These are phyloP conservation scores for Vandiemenella viatica DNA, from an alignment of 2,888 invertebrate species.

Conservation along the genomic window DNA sequence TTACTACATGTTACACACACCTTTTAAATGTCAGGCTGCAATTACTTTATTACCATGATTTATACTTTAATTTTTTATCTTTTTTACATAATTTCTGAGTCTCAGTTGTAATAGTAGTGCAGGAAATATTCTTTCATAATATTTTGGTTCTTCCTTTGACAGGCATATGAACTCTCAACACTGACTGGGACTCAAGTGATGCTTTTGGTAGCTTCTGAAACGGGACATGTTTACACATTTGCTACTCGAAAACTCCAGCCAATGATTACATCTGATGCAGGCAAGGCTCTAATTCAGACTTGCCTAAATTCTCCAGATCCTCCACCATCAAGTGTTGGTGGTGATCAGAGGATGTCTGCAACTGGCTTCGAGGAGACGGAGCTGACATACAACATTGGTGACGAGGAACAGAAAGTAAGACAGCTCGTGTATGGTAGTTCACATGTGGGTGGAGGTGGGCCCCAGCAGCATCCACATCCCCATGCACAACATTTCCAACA, in stretches of 20 bases:
- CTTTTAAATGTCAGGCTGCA: too few relatives aligned
- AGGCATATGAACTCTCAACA: slow-evolving; percentile 99
- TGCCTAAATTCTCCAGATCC: slow-evolving; percentile 96
- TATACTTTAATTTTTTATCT: too few relatives aligned
- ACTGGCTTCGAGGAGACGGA: slow-evolving; percentile 98
- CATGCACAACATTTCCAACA: slow-evolving; percentile 30
- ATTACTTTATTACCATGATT: too few relatives aligned
- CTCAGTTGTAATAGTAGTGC: too few relatives aligned
- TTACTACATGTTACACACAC: too few relatives aligned
- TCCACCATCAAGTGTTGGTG: slow-evolving; percentile 37
- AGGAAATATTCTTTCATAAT: too few relatives aligned
- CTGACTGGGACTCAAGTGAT: slow-evolving; percentile 99
- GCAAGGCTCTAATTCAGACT: slow-evolving; percentile 95
- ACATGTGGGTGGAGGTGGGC: slow-evolving; percentile 18
- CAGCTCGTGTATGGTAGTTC: slow-evolving; percentile 69
- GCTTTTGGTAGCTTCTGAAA: slow-evolving; percentile 96
- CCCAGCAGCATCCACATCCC: slow-evolving; percentile 17
- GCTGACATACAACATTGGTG: slow-evolving; percentile 88
- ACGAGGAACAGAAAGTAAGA: slow-evolving; percentile 94
- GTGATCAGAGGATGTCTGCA: slow-evolving; percentile 94
- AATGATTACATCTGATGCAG: slow-evolving; percentile 96
- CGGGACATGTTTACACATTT: slow-evolving; percentile 99
- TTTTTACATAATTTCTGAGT: too few relatives aligned
- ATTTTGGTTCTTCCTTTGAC: too few relatives aligned
- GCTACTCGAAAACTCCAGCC: slow-evolving; percentile 97